These are phyloP conservation scores for Gambusia affinis DNA, from an alignment of 2,113 vertebrate species.

Conservation along the genomic window DNA sequence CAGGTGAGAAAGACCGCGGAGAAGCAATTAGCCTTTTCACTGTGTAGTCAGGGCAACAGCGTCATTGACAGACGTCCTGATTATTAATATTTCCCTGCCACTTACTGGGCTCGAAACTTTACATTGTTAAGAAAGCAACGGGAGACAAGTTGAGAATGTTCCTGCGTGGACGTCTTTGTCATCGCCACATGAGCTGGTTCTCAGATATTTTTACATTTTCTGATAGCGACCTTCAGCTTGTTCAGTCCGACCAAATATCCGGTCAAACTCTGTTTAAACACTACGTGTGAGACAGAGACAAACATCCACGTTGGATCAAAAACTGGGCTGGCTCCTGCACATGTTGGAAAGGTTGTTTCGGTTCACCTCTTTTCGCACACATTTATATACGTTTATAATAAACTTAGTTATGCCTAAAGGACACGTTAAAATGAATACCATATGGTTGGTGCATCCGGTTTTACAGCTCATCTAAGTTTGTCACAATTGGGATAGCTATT, in stretches of 20 bases:
- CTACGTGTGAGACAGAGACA: slow-evolving; percentile 16
- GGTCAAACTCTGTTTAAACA: slow-evolving; percentile 52
- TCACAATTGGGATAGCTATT: too few species aligned
- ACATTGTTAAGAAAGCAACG: slow-evolving; percentile 13
- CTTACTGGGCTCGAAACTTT: slow-evolving; percentile 28
- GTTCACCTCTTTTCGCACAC: not conserved
- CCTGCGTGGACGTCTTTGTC: not conserved
- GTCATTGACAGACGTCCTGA: slow-evolving; percentile 46
- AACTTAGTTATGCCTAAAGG: not conserved
- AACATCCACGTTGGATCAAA: slow-evolving; percentile 31
- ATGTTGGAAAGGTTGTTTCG: slow-evolving; percentile 1
- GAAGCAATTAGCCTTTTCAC: slow-evolving; percentile 41
- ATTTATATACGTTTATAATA: not conserved
- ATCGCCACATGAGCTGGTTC: not conserved
- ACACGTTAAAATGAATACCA: not conserved
- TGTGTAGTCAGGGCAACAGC: slow-evolving; percentile 54
- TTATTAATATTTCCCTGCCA: slow-evolving; percentile 47
- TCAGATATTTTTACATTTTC: not conserved
- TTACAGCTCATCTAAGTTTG: not conserved
- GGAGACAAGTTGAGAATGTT: not conserved
- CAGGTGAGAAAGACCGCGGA: slow-evolving; percentile 48
- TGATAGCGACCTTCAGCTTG: slow-evolving; percentile 41
- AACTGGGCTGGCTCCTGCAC: not conserved
- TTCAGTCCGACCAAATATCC: slow-evolving; percentile 36
- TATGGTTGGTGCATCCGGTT: not conserved